Percentiles rank a stretch among this genome's conserved stretches.
Evolutionary conservation across 2,797 vertebrate species (phyloP).

Genomic region (Benthosema pterotum): DNA sequence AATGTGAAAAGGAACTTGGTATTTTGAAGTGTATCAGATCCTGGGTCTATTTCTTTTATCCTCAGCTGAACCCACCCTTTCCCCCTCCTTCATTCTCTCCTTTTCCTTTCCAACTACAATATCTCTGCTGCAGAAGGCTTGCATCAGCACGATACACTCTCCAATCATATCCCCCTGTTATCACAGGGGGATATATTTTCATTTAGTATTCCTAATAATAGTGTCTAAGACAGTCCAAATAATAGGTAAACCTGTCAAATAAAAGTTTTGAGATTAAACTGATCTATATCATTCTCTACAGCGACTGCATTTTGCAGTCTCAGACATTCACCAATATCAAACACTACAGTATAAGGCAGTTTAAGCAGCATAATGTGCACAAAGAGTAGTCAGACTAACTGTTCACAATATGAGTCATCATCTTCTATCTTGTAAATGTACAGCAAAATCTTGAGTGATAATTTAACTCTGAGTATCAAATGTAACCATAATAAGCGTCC

Average conservation of each 20-base stretch:
- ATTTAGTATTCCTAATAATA: conserved; percentile 46
- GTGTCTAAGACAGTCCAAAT: conserved; percentile 35
- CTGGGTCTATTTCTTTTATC: conserved; percentile 29
- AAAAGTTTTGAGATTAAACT: conserved; percentile 28
- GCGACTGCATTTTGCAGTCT: conserved; percentile 19
- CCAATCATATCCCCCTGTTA: conserved; percentile 48
- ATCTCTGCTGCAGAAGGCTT: conserved; percentile 61
- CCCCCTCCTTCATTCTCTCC: conserved; percentile 17
- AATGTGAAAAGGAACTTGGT: background rate
- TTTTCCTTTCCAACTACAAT: conserved; percentile 13
- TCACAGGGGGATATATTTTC: conserved; percentile 29
- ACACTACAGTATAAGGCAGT: conserved; percentile 1
- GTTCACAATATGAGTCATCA: conserved; percentile 7
- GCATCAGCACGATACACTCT: conserved; percentile 71
- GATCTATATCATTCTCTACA: conserved; percentile 17
- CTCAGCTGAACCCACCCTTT: conserved; percentile 55
- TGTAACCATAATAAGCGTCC: too few species aligned
- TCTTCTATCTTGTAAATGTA: conserved; percentile 22
- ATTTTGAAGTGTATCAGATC: conserved; percentile 26
- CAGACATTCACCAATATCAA: conserved; percentile 28
- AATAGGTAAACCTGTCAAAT: conserved; percentile 4
- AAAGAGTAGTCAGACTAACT: conserved; percentile 15
- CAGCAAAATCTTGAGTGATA: too few species aligned
- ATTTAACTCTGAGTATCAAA: too few species aligned
- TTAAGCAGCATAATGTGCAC: conserved; percentile 28